These are phyloP conservation scores for Lampropteryx suffumata DNA, from an alignment of 2,888 invertebrate species.

Conservation along the genomic window DNA sequence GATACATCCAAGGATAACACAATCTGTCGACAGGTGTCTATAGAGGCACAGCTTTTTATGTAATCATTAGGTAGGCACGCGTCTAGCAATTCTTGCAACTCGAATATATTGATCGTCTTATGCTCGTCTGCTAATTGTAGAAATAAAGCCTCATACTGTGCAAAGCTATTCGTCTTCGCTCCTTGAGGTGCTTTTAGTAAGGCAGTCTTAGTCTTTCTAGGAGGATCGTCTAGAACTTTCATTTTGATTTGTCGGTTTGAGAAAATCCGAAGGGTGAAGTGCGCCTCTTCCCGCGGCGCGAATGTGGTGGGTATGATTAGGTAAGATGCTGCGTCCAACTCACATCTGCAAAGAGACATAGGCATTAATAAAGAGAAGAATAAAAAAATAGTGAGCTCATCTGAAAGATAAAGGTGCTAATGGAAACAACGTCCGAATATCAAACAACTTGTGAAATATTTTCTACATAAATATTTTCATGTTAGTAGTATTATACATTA, in stretches of 20 bases:
- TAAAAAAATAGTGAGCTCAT: too few relatives aligned
- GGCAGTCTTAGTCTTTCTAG: constrained; percentile 87
- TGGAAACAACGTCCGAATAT: too few relatives aligned
- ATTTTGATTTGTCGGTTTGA: constrained; percentile 90
- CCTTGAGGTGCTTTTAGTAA: constrained; percentile 89
- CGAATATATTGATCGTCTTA: constrained; percentile 94
- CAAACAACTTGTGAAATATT: too few relatives aligned
- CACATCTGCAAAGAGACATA: constrained; percentile 83
- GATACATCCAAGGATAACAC: constrained; percentile 94
- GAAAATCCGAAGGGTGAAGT: constrained; percentile 92
- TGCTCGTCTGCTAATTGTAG: constrained; percentile 95
- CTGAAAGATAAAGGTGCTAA: too few relatives aligned
- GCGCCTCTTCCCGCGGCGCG: constrained; percentile 94
- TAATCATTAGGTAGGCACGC: constrained; percentile 97
- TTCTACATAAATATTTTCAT: too few relatives aligned
- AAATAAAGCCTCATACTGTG: constrained; percentile 95
- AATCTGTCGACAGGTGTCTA: constrained; percentile 95
- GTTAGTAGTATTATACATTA: too few relatives aligned
- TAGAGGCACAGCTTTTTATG: constrained; percentile 95
- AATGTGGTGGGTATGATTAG: constrained; percentile 95
- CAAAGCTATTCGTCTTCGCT: constrained; percentile 87
- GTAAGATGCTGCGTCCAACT: constrained; percentile 91
- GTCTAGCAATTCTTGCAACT: constrained; percentile 94
- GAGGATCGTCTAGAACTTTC: constrained; percentile 86
- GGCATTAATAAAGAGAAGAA: too few relatives aligned